A percentile compares a stretch with the other conserved stretches of the same genome.
Conservation (phyloP, 2,797 vertebrate species). For the Clarias laeviceps region DNA sequence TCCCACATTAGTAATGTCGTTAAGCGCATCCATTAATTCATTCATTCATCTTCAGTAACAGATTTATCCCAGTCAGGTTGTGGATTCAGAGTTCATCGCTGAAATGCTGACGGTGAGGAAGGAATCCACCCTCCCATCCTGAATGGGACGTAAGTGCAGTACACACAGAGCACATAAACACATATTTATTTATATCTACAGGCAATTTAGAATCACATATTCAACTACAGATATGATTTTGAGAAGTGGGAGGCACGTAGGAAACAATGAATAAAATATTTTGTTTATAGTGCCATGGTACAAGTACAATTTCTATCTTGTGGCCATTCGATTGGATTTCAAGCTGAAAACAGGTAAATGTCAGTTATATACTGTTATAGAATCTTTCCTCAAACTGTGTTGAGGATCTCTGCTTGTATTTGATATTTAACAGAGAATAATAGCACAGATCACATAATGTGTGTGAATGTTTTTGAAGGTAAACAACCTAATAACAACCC, state of each 20-base stretch:
- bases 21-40: background rate
- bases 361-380: background rate
- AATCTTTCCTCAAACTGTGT: background rate
- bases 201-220: background rate
- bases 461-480: slow-evolving; percentile 5
- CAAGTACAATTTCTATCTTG: background rate
- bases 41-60: background rate
- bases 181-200: background rate
- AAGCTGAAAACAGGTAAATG: background rate
- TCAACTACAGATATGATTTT: background rate
- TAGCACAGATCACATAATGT: background rate
- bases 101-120: background rate
- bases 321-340: background rate
- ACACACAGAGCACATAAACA: background rate
- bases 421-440: slow-evolving; percentile 26
- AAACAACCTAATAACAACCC: slow-evolving; percentile 6
- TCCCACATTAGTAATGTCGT: background rate
- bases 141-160: background rate
- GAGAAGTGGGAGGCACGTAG: background rate
- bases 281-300: background rate
- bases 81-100: background rate
- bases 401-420: background rate
- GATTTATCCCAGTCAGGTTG: background rate
- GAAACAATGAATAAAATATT: background rate
- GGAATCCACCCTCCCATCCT: background rate